These are phyloP conservation scores for Cirrhinus mrigala DNA, from an alignment of 2,797 vertebrate species.

Conservation along the genomic window DNA sequence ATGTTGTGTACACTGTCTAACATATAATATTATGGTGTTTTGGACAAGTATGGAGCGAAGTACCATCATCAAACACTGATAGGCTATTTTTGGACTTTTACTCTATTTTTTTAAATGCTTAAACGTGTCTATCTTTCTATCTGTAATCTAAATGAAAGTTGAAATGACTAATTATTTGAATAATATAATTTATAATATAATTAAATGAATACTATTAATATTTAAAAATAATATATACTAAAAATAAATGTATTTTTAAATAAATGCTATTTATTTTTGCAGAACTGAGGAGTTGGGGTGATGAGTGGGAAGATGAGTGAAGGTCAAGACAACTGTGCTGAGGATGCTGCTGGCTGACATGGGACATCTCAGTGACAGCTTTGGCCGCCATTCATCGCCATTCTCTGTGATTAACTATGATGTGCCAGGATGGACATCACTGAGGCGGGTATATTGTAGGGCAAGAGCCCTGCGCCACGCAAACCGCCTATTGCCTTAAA, in stretches of 20 bases:
- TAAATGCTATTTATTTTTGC: not conserved
- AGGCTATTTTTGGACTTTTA: not conserved
- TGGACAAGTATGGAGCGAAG: not conserved
- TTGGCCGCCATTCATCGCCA: constrained; percentile 75
- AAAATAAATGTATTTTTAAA: not conserved
- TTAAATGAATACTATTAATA: not conserved
- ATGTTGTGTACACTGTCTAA: not conserved
- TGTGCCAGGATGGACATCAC: constrained; percentile 77
- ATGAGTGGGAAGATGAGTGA: constrained; percentile 52
- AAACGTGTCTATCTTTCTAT: not conserved
- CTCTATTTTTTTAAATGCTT: not conserved
- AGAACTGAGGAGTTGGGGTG: constrained; percentile 29
- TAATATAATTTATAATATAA: not conserved
- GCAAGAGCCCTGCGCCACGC: constrained; percentile 56
- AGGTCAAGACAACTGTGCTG: constrained; percentile 62
- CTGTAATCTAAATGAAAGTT: not conserved
- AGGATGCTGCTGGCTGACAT: constrained; percentile 72
- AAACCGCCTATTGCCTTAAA: constrained; percentile 64
- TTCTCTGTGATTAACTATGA: constrained; percentile 74
- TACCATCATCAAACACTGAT: not conserved
- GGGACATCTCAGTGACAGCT: constrained; percentile 73
- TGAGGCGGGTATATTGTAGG: constrained; percentile 67
- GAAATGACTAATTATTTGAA: no score
- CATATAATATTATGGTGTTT: not conserved
- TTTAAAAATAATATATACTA: no score